These are phyloP conservation scores for Cyclina sinensis DNA, from an alignment of 1,140 invertebrate species.

Conservation along the genomic window DNA sequence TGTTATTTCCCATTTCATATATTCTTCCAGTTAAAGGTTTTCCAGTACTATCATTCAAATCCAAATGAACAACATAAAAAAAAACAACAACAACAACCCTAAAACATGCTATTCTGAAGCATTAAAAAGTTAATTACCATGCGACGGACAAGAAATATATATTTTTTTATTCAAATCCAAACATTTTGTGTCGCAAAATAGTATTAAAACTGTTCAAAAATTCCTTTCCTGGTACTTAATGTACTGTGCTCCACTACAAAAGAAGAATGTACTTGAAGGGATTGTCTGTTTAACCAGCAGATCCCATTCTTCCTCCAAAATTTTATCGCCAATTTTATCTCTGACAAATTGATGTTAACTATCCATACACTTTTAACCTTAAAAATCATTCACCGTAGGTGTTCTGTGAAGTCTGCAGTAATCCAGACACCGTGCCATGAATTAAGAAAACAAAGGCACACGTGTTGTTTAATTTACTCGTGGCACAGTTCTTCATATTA, in stretches of 20 bases:
- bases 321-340: neutral
- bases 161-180: no score
- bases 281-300: neutral
- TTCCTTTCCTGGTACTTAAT: no score
- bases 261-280: neutral
- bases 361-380: constrained; percentile 19
- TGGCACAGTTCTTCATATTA: neutral
- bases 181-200: no score
- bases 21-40: no score
- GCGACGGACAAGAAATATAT: no score
- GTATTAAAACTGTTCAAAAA: no score
- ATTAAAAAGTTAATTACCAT: no score
- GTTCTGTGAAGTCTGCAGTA: constrained; percentile 3
- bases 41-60: no score
- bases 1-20: no score
- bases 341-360: constrained; percentile 32
- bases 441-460: neutral
- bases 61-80: no score
- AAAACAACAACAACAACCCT: no score
- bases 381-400: constrained; percentile 11
- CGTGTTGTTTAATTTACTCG: constrained; percentile 4
- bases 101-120: no score
- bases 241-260: neutral
- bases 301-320: neutral
- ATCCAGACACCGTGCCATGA: constrained; percentile 21